Base-by-base conservation (phyloP, 2,113 vertebrate genomes). In the Rhombomys opimus region DNA sequence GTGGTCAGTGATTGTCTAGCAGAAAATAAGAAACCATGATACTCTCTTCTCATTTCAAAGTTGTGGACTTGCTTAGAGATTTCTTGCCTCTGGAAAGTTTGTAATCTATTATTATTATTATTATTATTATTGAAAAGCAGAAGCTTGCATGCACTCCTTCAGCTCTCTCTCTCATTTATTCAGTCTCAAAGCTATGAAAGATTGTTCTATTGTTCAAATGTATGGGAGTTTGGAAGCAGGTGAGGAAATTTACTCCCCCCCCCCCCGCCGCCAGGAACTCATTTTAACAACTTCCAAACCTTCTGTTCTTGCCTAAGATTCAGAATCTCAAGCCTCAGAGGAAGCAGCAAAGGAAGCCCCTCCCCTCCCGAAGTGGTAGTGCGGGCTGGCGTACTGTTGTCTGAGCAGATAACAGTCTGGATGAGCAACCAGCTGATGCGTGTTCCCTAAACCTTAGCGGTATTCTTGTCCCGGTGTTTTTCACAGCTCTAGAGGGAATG, bases 31-130 rank as follows among this genome's bases (percentile, higher is more conserved):
- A 46, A 59, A 9, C 59, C 22, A 12, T 7, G 1, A 61, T 54
- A 50, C 52, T 7, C 14, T n/a, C 1, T 13, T 41, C 41, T 75
- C 54, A 52, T 65, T 59, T 81, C 61, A 87, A 92, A 23, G 22
- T 59, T 77, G 27, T 27, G 25, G 11, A 8, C 22, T 35, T 81
- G 38, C 38, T 89, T 59, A 59, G 2, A 61, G 72, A 57, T 68
- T 86, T 88, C 7, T 75, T 91, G 30, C 30, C 54, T 93, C n/a
- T 87, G 59, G 57, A 65, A 86, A 46, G 32, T 81, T 94, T 93
- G 23, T 70, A n/a, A n/a, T n/a, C n/a, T n/a, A n/a, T n/a, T n/a
- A n/a, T n/a, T n/a, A n/a, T n/a, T n/a, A n/a, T n/a, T n/a, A n/a
- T n/a, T n/a, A n/a, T n/a, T n/a, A n/a, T n/a, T n/a, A n/a, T n/a